Base-by-base conservation (phyloP, 2,888 invertebrate species). In the Sarcophaga caerulescens region DNA sequence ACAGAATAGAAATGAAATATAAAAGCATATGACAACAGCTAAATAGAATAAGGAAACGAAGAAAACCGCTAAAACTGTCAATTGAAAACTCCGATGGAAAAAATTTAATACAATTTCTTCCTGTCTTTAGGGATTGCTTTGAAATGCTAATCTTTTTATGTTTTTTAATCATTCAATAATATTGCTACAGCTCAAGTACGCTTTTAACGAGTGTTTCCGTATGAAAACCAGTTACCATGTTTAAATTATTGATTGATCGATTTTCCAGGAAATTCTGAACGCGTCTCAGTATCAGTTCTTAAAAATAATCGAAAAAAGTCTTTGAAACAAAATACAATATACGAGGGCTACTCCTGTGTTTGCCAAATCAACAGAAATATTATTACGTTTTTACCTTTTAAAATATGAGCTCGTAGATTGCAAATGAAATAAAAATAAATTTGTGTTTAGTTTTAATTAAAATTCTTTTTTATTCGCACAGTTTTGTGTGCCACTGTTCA, bases 101-200 rank as follows among this genome's bases (percentile, higher is more conserved):
- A n/a, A n/a, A n/a, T n/a, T n/a, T n/a, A n/a, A n/a, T n/a, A 65
- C 23, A 60, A 74, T 74, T 81, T 59, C 63, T 65, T 70, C 17
- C n/a, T 44, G 74, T 52, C n/a, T 59, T 19, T 81, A 59, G 60
- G 65, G 70, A 81, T 75, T 69, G 80, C 86, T 86, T 86, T 86
- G 81, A 81, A 86, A 86, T 86, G 86, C 80, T 86, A 86, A 86
- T 86, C 77, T 83, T 73, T 71, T 74, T 78, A 70, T 86, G 44
- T 84, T 84, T 78, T 86, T 81, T 84, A 78, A 75, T 70, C 84
- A 68, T 70, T 68, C 23, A 62, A 85, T 63, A 80, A 63, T 63
- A 66, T 73, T 74, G 59, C 60, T 68, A 59, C 62, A 45, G 45
- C 74, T 21, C n/a, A 14, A 59, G 19, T 21, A n/a, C 17, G 17